Percentiles rank a stretch among this genome's conserved stretches.
phyloP scores from a whole-genome alignment of 2,797 vertebrate genomes.

The Mastacembelus armatus region DNA sequence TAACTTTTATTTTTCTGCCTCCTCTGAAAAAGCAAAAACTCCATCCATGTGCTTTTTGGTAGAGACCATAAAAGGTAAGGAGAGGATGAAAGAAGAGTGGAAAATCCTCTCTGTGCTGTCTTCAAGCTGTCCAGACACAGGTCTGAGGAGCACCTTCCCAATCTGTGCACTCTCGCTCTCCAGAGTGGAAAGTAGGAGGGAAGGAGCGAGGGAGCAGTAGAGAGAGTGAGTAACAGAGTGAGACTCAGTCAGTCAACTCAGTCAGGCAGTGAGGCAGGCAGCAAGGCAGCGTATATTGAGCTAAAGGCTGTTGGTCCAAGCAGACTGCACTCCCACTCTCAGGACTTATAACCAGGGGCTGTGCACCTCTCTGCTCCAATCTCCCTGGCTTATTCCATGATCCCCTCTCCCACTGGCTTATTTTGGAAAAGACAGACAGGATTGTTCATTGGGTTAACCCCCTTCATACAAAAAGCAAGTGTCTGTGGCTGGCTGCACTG shows the following conservation, averaged over 20 bases:
- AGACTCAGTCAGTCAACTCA: slow-evolving; percentile 68
- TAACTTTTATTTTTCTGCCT: slow-evolving; percentile 62
- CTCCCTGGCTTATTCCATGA: slow-evolving; percentile 74
- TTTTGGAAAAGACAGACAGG: slow-evolving; percentile 83
- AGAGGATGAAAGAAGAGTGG: slow-evolving; percentile 40
- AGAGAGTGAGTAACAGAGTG: slow-evolving; percentile 70
- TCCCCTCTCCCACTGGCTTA: slow-evolving; percentile 82
- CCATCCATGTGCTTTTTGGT: slow-evolving; percentile 78
- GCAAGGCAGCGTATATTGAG: slow-evolving; percentile 71
- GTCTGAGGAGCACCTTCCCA: slow-evolving; percentile 87
- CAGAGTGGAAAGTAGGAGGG: slow-evolving; percentile 86
- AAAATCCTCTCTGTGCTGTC: slow-evolving; percentile 78
- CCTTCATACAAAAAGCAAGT: slow-evolving; percentile 83
- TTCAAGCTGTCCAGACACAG: slow-evolving; percentile 79
- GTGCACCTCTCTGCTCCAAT: slow-evolving; percentile 83
- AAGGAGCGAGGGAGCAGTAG: slow-evolving; percentile 74
- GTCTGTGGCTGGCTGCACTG: slow-evolving; percentile 73
- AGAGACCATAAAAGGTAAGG: slow-evolving; percentile 41
- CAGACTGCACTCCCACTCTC: slow-evolving; percentile 74
- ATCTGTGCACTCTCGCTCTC: slow-evolving; percentile 79
- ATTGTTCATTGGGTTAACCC: slow-evolving; percentile 83
- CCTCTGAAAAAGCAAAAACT: slow-evolving; percentile 74
- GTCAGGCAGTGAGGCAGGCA: slow-evolving; percentile 63
- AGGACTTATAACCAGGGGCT: slow-evolving; percentile 84
- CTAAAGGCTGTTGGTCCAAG: slow-evolving; percentile 75